Evolutionary conservation across 2,113 vertebrate genomes (phyloP).

Genomic region (Puffinus mauretanicus): DNA sequence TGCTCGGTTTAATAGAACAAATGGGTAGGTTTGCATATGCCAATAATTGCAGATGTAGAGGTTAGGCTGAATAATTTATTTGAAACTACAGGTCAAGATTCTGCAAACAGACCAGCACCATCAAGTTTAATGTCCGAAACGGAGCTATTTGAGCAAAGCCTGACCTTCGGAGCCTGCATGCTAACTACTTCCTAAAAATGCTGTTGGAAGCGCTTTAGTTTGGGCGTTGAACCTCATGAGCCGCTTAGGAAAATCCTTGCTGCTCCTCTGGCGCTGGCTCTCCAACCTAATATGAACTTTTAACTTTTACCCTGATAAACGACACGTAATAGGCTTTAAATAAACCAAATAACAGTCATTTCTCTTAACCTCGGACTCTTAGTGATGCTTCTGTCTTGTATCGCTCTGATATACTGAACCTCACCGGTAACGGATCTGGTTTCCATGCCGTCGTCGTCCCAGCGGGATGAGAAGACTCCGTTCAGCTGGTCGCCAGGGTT

Average conservation of each 20-base stretch:
- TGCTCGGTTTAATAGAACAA: not conserved
- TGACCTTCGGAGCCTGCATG: not conserved
- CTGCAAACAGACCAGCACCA: not conserved
- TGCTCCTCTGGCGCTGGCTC: not conserved
- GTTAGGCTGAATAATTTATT: not conserved
- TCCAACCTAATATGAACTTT: not conserved
- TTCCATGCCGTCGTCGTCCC: accelerated
- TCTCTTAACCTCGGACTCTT: constrained; percentile 3
- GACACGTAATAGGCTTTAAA: not conserved
- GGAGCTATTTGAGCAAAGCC: not conserved
- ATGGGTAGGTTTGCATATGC: not conserved
- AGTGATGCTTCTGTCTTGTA: not conserved
- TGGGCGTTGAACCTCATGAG: not conserved
- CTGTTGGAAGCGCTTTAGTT: not conserved
- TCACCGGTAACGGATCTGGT: not conserved
- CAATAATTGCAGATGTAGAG: not conserved
- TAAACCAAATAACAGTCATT: constrained; percentile 24
- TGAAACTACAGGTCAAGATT: not conserved
- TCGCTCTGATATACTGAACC: not conserved
- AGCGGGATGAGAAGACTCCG: not conserved
- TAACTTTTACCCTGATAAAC: not conserved
- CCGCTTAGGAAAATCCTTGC: not conserved
- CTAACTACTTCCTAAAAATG: not conserved
- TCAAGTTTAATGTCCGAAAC: not conserved
- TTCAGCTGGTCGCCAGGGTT: not conserved